phyloP scores from a whole-genome alignment of 1,140 invertebrate species.

The Hydropsyche tenuis region DNA sequence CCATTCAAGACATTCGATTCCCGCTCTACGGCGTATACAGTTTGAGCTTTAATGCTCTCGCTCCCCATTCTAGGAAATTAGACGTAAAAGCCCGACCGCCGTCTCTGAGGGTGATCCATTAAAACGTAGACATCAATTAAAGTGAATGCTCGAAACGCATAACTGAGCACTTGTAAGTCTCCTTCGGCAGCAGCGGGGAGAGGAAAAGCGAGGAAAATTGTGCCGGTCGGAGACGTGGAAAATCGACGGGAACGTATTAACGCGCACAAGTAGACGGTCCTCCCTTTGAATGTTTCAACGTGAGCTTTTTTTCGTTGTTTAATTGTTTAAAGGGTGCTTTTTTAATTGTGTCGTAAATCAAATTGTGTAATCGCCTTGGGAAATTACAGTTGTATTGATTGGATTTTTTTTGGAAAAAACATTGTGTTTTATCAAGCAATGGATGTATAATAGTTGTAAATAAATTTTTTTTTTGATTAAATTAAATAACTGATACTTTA shows the following conservation, averaged over 20 bases:
- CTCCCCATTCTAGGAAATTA: conserved; percentile 16
- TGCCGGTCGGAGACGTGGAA: not conserved
- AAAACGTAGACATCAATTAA: conserved; percentile 41
- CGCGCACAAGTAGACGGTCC: too few relatives aligned
- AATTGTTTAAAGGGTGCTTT: too few relatives aligned
- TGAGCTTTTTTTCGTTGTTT: too few relatives aligned
- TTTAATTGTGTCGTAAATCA: too few relatives aligned
- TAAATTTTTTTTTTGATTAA: too few relatives aligned
- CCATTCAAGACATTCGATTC: conserved; percentile 15
- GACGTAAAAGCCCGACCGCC: conserved; percentile 16
- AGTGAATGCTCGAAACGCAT: conserved; percentile 35
- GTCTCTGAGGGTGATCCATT: conserved; percentile 27
- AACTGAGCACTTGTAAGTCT: conserved; percentile 33
- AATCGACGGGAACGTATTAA: not conserved
- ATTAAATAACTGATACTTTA: too few relatives aligned
- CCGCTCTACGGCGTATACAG: not conserved
- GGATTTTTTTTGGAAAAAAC: too few relatives aligned
- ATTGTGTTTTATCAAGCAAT: too few relatives aligned
- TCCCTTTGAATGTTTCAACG: too few relatives aligned
- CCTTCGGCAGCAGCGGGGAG: not conserved
- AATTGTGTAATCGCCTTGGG: too few relatives aligned
- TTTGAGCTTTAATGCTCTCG: conserved; percentile 9
- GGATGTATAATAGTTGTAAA: too few relatives aligned
- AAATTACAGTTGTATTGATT: too few relatives aligned
- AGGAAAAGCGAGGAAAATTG: not conserved